Base-by-base conservation (phyloP, 1,140 invertebrate genomes). In the Ctenoplectra terminalis region DNA sequence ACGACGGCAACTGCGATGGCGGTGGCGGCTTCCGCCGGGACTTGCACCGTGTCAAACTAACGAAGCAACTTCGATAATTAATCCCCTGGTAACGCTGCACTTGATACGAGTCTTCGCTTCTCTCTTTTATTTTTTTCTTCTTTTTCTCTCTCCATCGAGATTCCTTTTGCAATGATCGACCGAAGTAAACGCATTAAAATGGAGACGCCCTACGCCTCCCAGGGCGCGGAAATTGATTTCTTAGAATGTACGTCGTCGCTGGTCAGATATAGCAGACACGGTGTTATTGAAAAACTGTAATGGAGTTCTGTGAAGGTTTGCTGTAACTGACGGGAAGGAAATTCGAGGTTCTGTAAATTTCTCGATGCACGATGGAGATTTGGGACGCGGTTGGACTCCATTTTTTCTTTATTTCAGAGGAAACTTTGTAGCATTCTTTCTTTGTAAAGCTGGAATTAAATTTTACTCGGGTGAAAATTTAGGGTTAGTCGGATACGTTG, bases 61-160 rank as follows among this genome's bases (percentile, higher is more conserved):
- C 34, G 34, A 52, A 40, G 46, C 46, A 71, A 61, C 76, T 61
- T 71, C 31, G 6, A 72, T 79, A 79, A 79, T 79, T 71, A 72
- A 71, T 72, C 46, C 56, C 76, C 17, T 5, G 54, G 17, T 29
- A 56, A 40, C 15, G 31, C 34, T 29, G 31, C 4, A 15, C n/a
- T n/a, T n/a, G 48, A 29, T 31, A 23, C 31, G 54, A 4, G 17
- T 58, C n/a, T 13, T 23, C 11, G 31, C 23, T 8, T 43, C 43
- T 29, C 34, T 29, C 6, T 6, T 40, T 48, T 29, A 15, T n/a
- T n/a, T n/a, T n/a, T n/a, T n/a, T n/a, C n/a, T n/a, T n/a, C n/a
- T n/a, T n/a, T n/a, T n/a, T n/a, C n/a, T n/a, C n/a, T n/a, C n/a
- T n/a, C 2, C n/a, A 31, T 23, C 9, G 6, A 29, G 40, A 48